Percentiles rank a stretch among this genome's conserved stretches.
phyloP scores from a whole-genome alignment of 2,888 invertebrate genomes.

The Galerucella nymphaeae region DNA sequence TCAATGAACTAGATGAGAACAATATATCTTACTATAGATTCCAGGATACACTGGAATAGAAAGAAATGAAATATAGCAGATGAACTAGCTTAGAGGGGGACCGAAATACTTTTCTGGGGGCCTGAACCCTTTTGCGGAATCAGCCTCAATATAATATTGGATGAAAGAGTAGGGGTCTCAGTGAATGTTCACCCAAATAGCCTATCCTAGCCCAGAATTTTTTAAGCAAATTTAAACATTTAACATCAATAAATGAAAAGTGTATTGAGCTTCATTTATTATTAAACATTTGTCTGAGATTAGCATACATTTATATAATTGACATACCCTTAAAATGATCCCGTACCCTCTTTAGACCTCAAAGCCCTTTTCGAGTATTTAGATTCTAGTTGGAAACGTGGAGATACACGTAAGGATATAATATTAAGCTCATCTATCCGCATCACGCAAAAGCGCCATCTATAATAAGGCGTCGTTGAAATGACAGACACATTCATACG shows the following conservation, averaged over 20 bases:
- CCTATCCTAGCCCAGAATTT: no score
- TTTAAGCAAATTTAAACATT: not conserved
- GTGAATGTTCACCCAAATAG: no score
- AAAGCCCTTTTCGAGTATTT: conserved; percentile 21
- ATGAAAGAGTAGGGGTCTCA: no score
- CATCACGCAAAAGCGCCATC: conserved; percentile 32
- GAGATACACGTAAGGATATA: conserved; percentile 28
- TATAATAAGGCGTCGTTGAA: conserved; percentile 33
- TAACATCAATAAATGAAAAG: not conserved
- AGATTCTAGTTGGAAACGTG: conserved; percentile 16
- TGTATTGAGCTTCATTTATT: not conserved
- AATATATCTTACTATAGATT: no score
- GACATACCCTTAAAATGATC: conserved; percentile 16
- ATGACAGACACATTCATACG: conserved; percentile 39
- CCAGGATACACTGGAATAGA: no score
- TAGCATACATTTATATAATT: conserved; percentile 10
- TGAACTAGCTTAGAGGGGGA: no score
- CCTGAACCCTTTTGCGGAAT: no score
- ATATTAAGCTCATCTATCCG: conserved; percentile 36
- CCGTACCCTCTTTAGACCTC: conserved; percentile 16
- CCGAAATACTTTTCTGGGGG: no score
- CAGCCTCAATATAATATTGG: no score
- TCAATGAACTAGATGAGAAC: no score
- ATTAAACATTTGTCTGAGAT: not conserved
- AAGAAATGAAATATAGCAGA: no score